Conservation (phyloP, 2,113 vertebrate species). For the Ancistrus triradiatus region DNA sequence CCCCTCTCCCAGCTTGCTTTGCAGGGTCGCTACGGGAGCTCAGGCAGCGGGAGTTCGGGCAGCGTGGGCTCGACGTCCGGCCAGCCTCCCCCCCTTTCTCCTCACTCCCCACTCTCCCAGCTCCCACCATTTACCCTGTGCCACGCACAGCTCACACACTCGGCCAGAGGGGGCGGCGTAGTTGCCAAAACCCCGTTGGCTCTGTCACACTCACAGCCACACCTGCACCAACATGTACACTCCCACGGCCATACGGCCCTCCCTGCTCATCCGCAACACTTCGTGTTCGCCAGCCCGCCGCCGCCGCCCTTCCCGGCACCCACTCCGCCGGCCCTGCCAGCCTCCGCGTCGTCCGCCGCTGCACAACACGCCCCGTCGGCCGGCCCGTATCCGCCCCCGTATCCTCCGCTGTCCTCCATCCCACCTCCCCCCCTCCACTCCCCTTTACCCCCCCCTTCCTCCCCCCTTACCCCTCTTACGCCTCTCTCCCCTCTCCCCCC, state of each 20-base stretch:
- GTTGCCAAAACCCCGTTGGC: constrained; percentile 63
- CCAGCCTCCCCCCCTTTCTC: constrained; percentile 59
- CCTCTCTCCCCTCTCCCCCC: constrained; percentile 67
- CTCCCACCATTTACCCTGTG: constrained; percentile 66
- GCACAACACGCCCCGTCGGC: constrained; percentile 56
- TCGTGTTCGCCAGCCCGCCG: constrained; percentile 64
- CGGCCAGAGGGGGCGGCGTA: constrained; percentile 48
- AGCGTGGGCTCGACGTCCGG: constrained; percentile 40
- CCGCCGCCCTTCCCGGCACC: constrained; percentile 58
- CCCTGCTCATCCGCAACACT: constrained; percentile 61
- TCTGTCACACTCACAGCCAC: constrained; percentile 70
- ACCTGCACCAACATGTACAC: constrained; percentile 64
- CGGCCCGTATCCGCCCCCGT: constrained; percentile 60
- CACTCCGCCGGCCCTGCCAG: constrained; percentile 53
- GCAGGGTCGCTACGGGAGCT: constrained; percentile 54
- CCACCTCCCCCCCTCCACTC: constrained; percentile 69
- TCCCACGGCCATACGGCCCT: constrained; percentile 64
- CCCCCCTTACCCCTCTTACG: constrained; percentile 53
- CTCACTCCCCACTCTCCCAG: constrained; percentile 67
- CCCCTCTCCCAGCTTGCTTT: constrained; percentile 53
- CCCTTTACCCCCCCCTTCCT: constrained; percentile 65
- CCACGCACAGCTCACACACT: constrained; percentile 59
- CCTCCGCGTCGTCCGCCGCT: constrained; percentile 45
- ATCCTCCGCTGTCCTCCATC: constrained; percentile 73
- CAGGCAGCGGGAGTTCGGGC: constrained; percentile 52